Evolutionary conservation across 2,888 invertebrate genomes (phyloP), one percentile per base, ranked within the genome.

Genomic region (Drosophila suboccidentalis): DNA sequence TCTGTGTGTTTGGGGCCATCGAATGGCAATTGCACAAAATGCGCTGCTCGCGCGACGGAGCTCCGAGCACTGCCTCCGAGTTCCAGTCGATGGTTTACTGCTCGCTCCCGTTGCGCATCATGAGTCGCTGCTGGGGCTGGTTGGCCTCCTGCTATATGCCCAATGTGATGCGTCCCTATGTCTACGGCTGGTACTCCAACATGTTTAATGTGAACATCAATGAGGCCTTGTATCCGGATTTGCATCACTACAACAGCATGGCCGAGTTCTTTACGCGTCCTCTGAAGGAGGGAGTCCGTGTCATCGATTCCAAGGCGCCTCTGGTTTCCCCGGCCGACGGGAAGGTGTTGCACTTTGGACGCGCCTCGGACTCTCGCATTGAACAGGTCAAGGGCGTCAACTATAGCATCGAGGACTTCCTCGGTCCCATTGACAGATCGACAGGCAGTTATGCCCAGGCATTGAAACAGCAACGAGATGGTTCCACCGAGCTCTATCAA

Each of bases 251-350:
- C 92, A 95, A 94, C 55, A 98, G 96, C 91, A 93, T 99, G 17
- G 95, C 97, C 0, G 97, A 97, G 61, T 98, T 99, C 91, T 99
- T 99, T 91, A 95, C 97, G 0, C 94, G 99, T 26, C 94, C 95
- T 0, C 93, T 99, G 0, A 96, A 96, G 87, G 95, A 96, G 0
- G 96, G 96, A 5, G 96, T 94, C 0, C 94, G 99, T 53, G 95
- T 95, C 1, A 95, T 99, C 60, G 96, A 97, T 76, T 90, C 93
- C 0, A 92, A 94, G 0, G 94, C 95, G 13, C 95, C 95, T 59
- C 91, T 97, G 69, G 97, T 98, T 57, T 97, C 98, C 1, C 99
- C 99, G 0, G 97, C 98, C 61, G 99, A 99, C 93, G 99, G 99
- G 1, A 96, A 95, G 51, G 95, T 99, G 1, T 93, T 99, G 32